Evolutionary conservation across 2,797 vertebrate species (phyloP).

Genomic region (Brachymystax lenok): DNA sequence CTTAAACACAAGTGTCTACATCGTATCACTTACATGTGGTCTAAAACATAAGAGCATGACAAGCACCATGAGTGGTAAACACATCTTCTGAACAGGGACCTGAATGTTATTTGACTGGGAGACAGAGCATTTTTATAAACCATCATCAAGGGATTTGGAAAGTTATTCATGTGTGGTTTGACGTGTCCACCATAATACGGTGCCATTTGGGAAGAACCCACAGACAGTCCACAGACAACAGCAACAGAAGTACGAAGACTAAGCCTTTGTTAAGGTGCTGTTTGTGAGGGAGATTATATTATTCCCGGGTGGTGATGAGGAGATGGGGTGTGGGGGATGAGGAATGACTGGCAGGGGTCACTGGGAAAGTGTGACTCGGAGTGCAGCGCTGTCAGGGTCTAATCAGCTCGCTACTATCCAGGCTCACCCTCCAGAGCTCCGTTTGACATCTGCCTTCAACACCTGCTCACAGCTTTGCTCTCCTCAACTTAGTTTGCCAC

Average conservation of each 20-base stretch:
- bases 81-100: constrained; percentile 29
- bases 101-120: constrained; percentile 49
- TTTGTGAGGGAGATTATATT: constrained; percentile 47
- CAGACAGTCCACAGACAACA: background rate
- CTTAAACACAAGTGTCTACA: constrained; percentile 54
- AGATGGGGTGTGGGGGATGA: background rate
- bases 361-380: constrained; percentile 34
- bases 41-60: background rate
- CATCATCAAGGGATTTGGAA: constrained; percentile 60
- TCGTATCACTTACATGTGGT: constrained; percentile 6
- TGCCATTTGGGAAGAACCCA: background rate
- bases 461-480: constrained; percentile 23
- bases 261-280: constrained; percentile 8
- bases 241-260: background rate
- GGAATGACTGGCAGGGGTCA: constrained; percentile 37
- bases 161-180: constrained; percentile 49
- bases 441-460: constrained; percentile 61
- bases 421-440: constrained; percentile 47
- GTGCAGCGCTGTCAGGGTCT: constrained; percentile 43
- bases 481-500: constrained; percentile 44
- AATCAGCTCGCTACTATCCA: constrained; percentile 35
- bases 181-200: constrained; percentile 40
- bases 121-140: constrained; percentile 60
- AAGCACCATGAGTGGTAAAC: background rate
- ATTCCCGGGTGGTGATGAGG: constrained; percentile 33